Base-by-base conservation (phyloP, 2,888 invertebrate species). In the Melanostoma mellinum region DNA sequence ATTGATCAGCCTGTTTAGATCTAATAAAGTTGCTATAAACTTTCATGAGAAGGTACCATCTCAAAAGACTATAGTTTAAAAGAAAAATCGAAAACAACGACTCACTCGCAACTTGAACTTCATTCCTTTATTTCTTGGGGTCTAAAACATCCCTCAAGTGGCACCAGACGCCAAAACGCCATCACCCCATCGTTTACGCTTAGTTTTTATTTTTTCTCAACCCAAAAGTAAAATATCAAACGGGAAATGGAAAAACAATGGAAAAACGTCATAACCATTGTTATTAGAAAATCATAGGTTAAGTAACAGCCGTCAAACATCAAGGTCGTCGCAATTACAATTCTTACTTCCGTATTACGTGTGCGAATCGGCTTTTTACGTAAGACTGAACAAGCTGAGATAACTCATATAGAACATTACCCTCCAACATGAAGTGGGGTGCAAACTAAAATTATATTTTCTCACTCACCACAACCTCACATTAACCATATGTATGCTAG, bases 271-370 rank as follows among this genome's bases (percentile, higher is more conserved):
- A 20, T 20, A 20, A 1, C 20, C 20, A 20, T 20, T 20, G 20
- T 20, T 20, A 36, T 58, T 10, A 52, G 20, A 67, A 73, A 73
- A 78, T 40, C 40, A 65, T 44, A 58, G 56, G 46, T 71, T 56
- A 65, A 77, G 44, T 55, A 65, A 60, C 2, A 60, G 67, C 73
- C 67, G 6, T 68, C 73, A 73, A 44, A 50, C 35, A 40, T 61
- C 44, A 61, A 61, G 40, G 53, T 42, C 55, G 52, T 48, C 44
- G 73, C 36, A 60, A 30, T 6, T 63, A 56, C 6, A 20, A 55
- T 61, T 55, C 53, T 9, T 40, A 73, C 67, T 79, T 79, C 73
- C 78, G 73, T 48, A 55, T 50, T 55, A 71, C 61, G 72, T 78
- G 8, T 32, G n/a, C 8, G 6, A 20, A 48, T 9, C 42, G 10